Evolutionary conservation across 1,140 invertebrate genomes (phyloP).

Genomic region (Meloidogyne hapla): DNA sequence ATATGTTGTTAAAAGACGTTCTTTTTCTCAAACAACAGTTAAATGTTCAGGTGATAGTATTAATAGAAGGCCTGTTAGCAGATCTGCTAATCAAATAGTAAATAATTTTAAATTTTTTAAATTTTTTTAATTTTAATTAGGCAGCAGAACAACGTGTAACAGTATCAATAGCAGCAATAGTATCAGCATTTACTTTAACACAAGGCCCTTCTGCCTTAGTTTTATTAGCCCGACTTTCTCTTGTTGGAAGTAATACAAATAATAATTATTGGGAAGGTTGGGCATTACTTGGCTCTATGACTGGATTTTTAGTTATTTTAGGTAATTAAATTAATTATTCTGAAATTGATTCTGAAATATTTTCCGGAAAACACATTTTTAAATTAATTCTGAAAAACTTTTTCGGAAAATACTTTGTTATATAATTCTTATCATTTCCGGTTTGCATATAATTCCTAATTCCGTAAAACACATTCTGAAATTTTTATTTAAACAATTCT

Average conservation of each 20-base stretch:
- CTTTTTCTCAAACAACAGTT: conserved; percentile 33
- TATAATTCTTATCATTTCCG: no score
- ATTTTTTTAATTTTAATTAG: neutral
- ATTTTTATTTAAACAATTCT: no score
- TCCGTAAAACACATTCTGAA: no score
- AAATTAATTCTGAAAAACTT: no score
- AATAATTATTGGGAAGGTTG: conserved; percentile 29
- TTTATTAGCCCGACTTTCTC: conserved; percentile 25
- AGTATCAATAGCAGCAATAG: conserved; percentile 45
- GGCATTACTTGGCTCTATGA: conserved; percentile 24
- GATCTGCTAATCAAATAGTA: conserved; percentile 5
- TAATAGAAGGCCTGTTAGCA: neutral
- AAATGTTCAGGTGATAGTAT: neutral
- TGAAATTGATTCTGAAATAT: no score
- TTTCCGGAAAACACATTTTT: no score
- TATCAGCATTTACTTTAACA: conserved; percentile 47
- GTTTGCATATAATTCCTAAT: no score
- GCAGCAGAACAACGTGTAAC: conserved; percentile 52
- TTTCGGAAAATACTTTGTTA: no score
- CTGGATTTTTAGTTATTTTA: conserved; percentile 39
- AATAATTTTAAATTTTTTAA: conserved; percentile 25
- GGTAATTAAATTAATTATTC: conserved; percentile 7
- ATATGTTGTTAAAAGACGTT: conserved; percentile 47
- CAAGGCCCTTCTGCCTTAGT: conserved; percentile 37
- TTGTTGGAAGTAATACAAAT: conserved; percentile 20